Conservation (phyloP, 2,888 invertebrate genomes). For the Brassicogethes aeneus region DNA sequence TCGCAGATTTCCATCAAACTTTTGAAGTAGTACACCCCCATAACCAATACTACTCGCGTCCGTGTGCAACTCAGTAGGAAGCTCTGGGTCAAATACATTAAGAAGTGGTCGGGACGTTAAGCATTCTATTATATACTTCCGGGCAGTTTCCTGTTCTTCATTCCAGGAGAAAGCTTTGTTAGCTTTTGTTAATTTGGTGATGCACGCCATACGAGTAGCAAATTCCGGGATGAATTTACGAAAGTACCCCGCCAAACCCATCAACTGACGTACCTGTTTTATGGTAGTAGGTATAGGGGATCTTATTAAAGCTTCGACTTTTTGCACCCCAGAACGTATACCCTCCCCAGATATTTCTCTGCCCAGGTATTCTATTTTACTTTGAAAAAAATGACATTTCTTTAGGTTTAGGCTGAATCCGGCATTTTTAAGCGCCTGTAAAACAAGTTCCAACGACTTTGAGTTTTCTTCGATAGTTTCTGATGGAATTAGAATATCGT, state of each 20-base stretch:
- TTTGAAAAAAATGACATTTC: too few species aligned
- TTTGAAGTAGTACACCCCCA: background rate
- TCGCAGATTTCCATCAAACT: background rate
- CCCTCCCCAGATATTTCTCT: conserved; percentile 7
- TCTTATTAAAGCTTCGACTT: conserved; percentile 7
- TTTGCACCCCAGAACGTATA: background rate
- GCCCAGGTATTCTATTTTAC: conserved; percentile 10
- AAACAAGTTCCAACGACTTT: conserved; percentile 6
- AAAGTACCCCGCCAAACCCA: conserved; percentile 25
- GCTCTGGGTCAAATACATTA: background rate
- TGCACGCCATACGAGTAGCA: conserved; percentile 14
- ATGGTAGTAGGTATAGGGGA: conserved; percentile 17
- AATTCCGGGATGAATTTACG: conserved; percentile 23
- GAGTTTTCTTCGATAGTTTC: conserved; percentile 13
- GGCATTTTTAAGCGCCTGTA: conserved; percentile 6
- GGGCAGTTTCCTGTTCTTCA: conserved; percentile 3
- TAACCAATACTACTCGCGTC: background rate
- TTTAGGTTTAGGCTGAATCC: conserved; percentile 7
- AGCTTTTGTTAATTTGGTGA: conserved; percentile 13
- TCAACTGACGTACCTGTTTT: conserved; percentile 19
- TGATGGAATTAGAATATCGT: conserved; percentile 22
- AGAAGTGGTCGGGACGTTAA: background rate
- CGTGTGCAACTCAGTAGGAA: background rate
- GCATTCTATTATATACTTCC: background rate
- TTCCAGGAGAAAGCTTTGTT: conserved; percentile 9